These are phyloP conservation scores for Phataginus tetradactyla DNA, from an alignment of 2,797 vertebrate species.

Conservation along the genomic window DNA sequence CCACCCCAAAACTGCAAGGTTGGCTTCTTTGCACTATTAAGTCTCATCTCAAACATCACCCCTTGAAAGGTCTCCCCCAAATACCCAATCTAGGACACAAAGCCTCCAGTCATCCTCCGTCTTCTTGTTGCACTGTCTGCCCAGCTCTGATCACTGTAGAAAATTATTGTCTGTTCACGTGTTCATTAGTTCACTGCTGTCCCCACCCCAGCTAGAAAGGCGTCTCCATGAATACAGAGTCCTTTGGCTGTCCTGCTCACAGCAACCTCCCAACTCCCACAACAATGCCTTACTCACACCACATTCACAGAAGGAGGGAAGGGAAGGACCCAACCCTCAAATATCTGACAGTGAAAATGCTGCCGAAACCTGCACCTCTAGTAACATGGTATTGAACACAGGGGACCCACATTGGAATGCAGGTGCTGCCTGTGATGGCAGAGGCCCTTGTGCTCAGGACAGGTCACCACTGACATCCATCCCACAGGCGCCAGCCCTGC, in stretches of 20 bases:
- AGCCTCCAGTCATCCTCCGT: not conserved
- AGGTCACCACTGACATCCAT: accelerated
- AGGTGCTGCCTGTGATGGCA: accelerated
- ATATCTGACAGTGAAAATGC: accelerated
- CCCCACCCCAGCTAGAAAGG: too few relatives aligned
- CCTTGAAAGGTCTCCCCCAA: not conserved
- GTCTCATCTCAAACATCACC: not conserved
- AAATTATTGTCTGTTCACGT: not conserved
- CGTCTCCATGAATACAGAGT: not conserved
- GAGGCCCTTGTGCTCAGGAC: not conserved
- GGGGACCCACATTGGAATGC: accelerated
- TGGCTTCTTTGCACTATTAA: too few relatives aligned
- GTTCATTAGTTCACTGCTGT: not conserved
- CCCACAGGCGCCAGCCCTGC: accelerated
- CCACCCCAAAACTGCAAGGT: too few relatives aligned
- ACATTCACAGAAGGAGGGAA: too few relatives aligned
- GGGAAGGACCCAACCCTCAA: accelerated
- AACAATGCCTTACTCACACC: not conserved
- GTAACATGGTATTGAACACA: accelerated
- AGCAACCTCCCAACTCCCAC: not conserved
- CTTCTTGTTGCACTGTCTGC: not conserved
- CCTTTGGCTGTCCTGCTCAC: not conserved
- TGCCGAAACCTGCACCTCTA: not conserved
- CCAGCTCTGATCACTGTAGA: not conserved
- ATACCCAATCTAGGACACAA: not conserved